Base-by-base conservation (phyloP, 2,888 invertebrate genomes). In the Pyrochroa serraticornis region DNA sequence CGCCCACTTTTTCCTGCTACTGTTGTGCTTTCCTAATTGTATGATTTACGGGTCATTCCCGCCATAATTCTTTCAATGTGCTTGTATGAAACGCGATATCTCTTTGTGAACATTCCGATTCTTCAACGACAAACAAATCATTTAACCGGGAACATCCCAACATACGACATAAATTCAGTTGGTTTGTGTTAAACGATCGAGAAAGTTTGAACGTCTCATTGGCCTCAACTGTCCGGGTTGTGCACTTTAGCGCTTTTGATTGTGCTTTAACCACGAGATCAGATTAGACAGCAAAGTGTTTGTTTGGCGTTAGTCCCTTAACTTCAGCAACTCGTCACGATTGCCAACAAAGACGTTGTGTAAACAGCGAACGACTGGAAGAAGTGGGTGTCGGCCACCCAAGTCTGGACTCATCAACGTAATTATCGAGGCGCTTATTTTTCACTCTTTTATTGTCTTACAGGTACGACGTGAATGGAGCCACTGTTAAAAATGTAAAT, bases 261-360 rank as follows among this genome's bases (percentile, higher is more conserved):
- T 50, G 36, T 30, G 59, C 58, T 49, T 66, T 58, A 63, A 67
- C 63, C 62, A 63, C 64, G 64, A 66, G 65, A 68, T 69, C 69
- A 67, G 65, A 64, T 63, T 65, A 65, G 67, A 66, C 68, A 69
- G 61, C 59, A 49, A 52, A 68, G 68, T 69, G 66, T 67, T 69
- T 69, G 67, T 67, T 59, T 65, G 60, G 61, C 62, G 60, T 58
- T 58, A 55, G 51, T 59, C 58, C 52, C 60, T 43, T 32, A 43
- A 43, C 32, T 54, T 59, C 54, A 60, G 57, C 57, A 56, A 59
- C 39, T 52, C 43, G 57, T 53, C 60, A 52, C 48, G 51, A 60
- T 56, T 60, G 51, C 60, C 59, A 58, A 46, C 59, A 55, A 43
- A 33, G 51, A 43, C 46, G 46, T 51, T 51, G 41, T 37, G 60